A percentile compares a stretch with the other conserved stretches of the same genome.
phyloP scores from a whole-genome alignment of 2,888 invertebrate genomes.

The Cheiracanthium punctorium region DNA sequence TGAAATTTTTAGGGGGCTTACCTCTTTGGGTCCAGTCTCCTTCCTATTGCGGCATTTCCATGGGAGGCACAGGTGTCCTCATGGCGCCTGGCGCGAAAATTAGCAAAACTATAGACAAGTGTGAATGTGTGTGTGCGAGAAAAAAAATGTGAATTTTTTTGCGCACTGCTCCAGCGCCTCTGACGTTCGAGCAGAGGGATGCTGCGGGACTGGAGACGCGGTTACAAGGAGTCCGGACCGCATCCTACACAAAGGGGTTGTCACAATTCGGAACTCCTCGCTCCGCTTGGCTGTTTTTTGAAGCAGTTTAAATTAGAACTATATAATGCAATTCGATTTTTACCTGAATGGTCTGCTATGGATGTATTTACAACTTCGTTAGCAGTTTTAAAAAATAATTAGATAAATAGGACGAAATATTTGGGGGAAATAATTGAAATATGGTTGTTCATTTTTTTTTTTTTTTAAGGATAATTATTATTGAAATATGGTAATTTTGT shows the following conservation, averaged over 20 bases:
- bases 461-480: no score
- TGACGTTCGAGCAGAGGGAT: slow-evolving; percentile 33
- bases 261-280: not conserved
- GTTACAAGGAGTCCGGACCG: slow-evolving; percentile 37
- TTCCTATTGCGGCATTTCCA: not conserved
- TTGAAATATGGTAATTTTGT: no score
- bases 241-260: slow-evolving; percentile 24
- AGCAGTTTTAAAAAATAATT: no score
- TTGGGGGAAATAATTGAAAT: no score
- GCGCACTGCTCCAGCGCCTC: slow-evolving; percentile 26
- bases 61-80: slow-evolving; percentile 17
- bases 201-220: slow-evolving; percentile 51
- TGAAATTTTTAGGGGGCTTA: slow-evolving; percentile 28
- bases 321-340: no score
- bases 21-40: slow-evolving; percentile 20
- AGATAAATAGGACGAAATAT: no score
- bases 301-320: no score
- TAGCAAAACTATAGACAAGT: slow-evolving; percentile 10
- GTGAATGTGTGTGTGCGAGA: not conserved
- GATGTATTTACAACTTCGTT: no score
- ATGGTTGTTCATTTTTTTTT: no score
- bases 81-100: slow-evolving; percentile 5
- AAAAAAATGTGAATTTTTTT: slow-evolving; percentile 36
- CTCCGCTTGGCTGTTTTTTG: not conserved
- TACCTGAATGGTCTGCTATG: no score